Percentiles rank a stretch among this genome's conserved stretches.
Evolutionary conservation across 2,888 invertebrate genomes (phyloP).

Genomic region (Troides helena): DNA sequence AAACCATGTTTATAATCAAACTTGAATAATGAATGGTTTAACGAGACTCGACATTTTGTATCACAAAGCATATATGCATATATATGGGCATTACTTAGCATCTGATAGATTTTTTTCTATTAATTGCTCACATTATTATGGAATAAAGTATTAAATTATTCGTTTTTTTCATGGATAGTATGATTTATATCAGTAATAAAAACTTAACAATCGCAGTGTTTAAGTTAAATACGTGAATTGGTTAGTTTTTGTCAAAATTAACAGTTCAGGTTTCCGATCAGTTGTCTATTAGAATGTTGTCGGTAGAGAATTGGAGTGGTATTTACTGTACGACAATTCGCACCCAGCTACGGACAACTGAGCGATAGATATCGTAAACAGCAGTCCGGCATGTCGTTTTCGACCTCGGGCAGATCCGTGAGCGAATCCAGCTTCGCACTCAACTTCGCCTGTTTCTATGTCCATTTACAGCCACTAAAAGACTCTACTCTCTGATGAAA

Average conservation of each 20-base stretch:
- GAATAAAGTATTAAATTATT: no score
- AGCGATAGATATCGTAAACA: slow-evolving; percentile 24
- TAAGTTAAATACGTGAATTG: not conserved
- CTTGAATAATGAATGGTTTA: no score
- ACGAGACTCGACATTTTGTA: no score
- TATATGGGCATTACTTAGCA: no score
- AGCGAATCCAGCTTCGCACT: slow-evolving; percentile 36
- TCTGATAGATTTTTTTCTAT: no score
- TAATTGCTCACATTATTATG: no score
- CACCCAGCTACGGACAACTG: slow-evolving; percentile 7
- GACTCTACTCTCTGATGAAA: not conserved
- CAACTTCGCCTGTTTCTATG: slow-evolving; percentile 7
- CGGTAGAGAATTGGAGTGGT: slow-evolving; percentile 21
- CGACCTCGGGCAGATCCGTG: slow-evolving; percentile 55
- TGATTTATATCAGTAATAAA: no score
- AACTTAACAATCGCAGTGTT: no score
- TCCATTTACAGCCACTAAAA: not conserved
- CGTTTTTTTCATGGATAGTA: no score
- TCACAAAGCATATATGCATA: no score
- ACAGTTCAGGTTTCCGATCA: slow-evolving; percentile 20
- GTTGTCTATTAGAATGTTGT: slow-evolving; percentile 22
- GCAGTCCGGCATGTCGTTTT: slow-evolving; percentile 29
- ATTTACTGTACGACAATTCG: slow-evolving; percentile 21
- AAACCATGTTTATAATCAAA: no score
- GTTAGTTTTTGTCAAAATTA: slow-evolving; percentile 11